A percentile compares a stretch with the other conserved stretches of the same genome.
Evolutionary conservation across 2,888 invertebrate genomes (phyloP).

Genomic region (Loripinus fragilis): DNA sequence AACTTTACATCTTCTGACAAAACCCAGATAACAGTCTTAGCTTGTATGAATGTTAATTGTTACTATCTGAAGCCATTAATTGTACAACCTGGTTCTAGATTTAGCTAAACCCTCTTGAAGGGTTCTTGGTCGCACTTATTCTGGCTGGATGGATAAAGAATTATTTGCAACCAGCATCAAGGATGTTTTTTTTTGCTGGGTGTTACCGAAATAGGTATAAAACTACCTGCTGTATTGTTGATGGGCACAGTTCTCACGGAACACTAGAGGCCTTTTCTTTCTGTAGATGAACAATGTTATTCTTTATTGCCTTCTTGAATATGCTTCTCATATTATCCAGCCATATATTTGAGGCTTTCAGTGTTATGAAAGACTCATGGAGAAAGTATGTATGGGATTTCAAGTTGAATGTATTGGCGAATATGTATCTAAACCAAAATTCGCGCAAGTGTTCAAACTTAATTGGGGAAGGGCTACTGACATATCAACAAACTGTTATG

Average conservation of each 20-base stretch:
- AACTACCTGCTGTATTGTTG: conserved; percentile 14
- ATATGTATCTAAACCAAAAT: conserved; percentile 9
- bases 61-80: conserved; percentile 38
- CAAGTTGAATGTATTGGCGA: conserved; percentile 25
- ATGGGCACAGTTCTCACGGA: conserved; percentile 24
- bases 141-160: conserved; percentile 48
- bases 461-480: conserved; percentile 2
- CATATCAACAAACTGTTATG: no score
- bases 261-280: conserved; percentile 2
- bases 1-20: conserved; percentile 29
- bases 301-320: conserved; percentile 20
- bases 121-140: conserved; percentile 29
- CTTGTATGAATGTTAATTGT: conserved; percentile 33
- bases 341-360: conserved; percentile 2
- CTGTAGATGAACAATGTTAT: conserved; percentile 15
- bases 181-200: conserved; percentile 7
- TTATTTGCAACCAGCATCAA: conserved; percentile 33
- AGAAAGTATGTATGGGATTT: background rate
- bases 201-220: background rate
- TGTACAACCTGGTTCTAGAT: conserved; percentile 41
- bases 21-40: conserved; percentile 51
- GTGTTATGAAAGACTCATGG: conserved; percentile 18
- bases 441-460: background rate
- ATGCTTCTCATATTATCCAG: conserved; percentile 23
- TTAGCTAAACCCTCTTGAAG: conserved; percentile 36